These are phyloP conservation scores for Thaleichthys pacificus DNA, from an alignment of 2,797 vertebrate genomes.

Conservation along the genomic window DNA sequence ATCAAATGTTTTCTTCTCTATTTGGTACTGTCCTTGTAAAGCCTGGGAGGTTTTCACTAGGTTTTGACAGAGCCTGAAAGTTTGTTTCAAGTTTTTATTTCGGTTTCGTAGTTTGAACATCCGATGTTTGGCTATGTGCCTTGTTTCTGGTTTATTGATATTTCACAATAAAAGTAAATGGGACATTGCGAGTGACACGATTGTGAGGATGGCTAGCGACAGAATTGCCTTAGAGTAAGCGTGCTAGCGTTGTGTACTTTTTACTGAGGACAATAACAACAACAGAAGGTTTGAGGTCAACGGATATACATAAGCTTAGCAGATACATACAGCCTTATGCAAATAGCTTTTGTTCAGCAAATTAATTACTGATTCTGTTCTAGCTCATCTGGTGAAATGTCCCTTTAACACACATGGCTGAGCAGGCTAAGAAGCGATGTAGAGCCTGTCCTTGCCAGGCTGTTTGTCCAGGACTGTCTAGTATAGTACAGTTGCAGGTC, in stretches of 20 bases:
- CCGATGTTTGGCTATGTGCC: background rate
- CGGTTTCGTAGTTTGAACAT: background rate
- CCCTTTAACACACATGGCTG: background rate
- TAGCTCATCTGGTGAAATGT: background rate
- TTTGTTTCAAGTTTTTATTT: background rate
- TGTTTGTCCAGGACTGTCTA: background rate
- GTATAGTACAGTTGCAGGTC: background rate
- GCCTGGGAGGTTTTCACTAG: background rate
- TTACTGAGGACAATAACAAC: background rate
- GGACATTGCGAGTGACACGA: background rate
- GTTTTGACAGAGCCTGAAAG: background rate
- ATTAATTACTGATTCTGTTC: background rate
- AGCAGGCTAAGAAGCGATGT: background rate
- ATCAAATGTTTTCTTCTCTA: background rate
- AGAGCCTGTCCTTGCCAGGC: background rate
- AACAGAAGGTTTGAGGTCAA: slow-evolving; percentile 3
- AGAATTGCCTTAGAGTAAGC: background rate
- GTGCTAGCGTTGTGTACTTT: background rate
- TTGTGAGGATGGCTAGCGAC: too few species aligned
- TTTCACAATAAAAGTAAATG: background rate
- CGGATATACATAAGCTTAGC: background rate
- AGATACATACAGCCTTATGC: background rate
- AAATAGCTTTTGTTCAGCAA: background rate
- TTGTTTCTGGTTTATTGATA: background rate
- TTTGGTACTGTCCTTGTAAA: background rate